Conservation (phyloP, 2,113 vertebrate species). For the Leucopternis melanops region DNA sequence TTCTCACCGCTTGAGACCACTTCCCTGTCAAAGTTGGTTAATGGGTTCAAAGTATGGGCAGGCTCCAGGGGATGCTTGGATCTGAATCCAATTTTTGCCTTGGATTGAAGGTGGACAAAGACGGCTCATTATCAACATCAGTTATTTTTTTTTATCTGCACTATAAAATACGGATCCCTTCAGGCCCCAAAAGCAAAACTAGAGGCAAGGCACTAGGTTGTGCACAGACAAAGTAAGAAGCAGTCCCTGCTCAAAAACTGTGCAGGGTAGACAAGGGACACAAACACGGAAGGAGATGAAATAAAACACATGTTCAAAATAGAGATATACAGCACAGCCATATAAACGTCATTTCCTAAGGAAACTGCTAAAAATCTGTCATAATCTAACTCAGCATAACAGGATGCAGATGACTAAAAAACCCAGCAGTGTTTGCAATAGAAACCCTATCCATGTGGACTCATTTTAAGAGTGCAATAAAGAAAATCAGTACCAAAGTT, state of each 20-base stretch:
- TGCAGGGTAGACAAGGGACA: neutral
- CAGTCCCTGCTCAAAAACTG: neutral
- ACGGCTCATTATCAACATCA: neutral
- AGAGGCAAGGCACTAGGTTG: neutral
- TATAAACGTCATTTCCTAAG: neutral
- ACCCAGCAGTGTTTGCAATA: neutral
- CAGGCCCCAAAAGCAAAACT: neutral
- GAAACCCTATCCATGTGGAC: neutral
- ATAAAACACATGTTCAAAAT: neutral
- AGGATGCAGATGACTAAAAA: neutral
- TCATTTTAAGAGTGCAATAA: slow-evolving; percentile 12
- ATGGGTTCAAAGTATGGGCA: neutral
- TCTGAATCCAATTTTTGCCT: neutral
- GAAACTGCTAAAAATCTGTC: neutral
- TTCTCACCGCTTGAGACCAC: neutral
- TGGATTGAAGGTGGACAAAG: neutral
- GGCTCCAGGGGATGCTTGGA: neutral
- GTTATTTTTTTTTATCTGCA: neutral
- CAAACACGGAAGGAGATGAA: neutral
- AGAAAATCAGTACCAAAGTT: neutral
- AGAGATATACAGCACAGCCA: neutral
- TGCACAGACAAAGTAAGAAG: neutral
- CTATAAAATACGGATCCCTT: neutral
- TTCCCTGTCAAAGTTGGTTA: neutral
- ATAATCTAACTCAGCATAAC: neutral